Evolutionary conservation across 1,140 invertebrate genomes (phyloP), one percentile per base, ranked within the genome.

Genomic region (Aphaenogaster floridana): DNA sequence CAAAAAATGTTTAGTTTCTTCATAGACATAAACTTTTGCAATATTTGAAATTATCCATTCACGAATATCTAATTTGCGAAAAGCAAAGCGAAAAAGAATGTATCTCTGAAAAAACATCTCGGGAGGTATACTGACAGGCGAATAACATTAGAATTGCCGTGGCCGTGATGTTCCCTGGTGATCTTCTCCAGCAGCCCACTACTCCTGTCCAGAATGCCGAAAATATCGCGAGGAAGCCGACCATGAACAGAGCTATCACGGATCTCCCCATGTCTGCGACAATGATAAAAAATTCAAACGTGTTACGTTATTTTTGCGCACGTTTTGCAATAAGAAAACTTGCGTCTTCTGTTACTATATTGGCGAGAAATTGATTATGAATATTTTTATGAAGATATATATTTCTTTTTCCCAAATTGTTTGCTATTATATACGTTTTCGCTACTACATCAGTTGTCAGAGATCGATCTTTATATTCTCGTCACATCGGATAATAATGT

Each of bases 131-230:
- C 97, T 97, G 95, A 98, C 98, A 98, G 88, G 98, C 97, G 85
- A 99, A 96, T 64, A 99, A 96, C 97, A 99, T 98, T 17, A 99
- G 96, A 89, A 99, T 98, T 11, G 98, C 98, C 0, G 98, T 99
- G 21, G 98, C 98, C 15, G 98, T 98, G 86, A 99, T 98, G 93
- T 99, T 98, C 84, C 98, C 98, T 1, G 98, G 98, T 63, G 98
- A 99, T 91, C 98, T 96, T 95, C 98, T 97, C 98, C 98, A 99
- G 94, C 98, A 99, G 89, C 98, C 98, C 48, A 97, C 97, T 21
- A 99, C 97, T 77, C 98, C 98, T 50, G 98, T 99, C 97, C 98
- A 99, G 95, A 99, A 99, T 6, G 98, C 98, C 88, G 98, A 97
- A 95, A 99, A 98, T 79, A 99, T 97, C 45, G 98, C 97, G 92